Evolutionary conservation across 2,113 vertebrate species (phyloP), one percentile per base, ranked within the genome.

Genomic region (Dolichallabes microphthalmus): DNA sequence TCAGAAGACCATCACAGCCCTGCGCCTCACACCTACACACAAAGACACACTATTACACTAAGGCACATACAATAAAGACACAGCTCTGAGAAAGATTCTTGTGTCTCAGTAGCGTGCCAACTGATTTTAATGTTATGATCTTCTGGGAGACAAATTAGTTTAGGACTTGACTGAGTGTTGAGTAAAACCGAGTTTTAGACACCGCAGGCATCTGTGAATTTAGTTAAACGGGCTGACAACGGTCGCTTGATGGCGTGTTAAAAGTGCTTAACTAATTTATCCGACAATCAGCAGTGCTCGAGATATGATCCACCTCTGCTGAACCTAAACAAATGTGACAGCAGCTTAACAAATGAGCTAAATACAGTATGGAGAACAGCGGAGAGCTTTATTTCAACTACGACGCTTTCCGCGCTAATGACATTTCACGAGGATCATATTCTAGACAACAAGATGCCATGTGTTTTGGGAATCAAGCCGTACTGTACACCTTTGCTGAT

Each of bases 1-100:
- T 95, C 86, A 99, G 93, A 76, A 98, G 95, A 76, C 97, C 98
- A 0, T 86, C 91, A 75, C 98, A 99, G 19, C 90, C 92, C 0
- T 89, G 87, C 84, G 95, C 94, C 87, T 97, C 96, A 82, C 98
- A 99, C 91, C 98, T 99, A 78, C 10, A 69, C 66, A 87, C 61
- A 86, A 27, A 80, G 0, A 39, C 22, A 53, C n/a, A 61, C 58
- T 27, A n/a, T 8, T 2, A 79, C 12, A 9, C 39, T 39, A 20
- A 8, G 20, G 4, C 20, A 39, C 20, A 35, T 22, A 39, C 35
- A 39, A 57, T 27, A 10, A 55, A 50, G 10, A 8, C 15, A 53
- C 45, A 75, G 2, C n/a, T 39, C 11, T 74, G 39, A 74, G 25
- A 53, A 53, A 8, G 30, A 50, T 14, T 45, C 19, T 71, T 25